Evolutionary conservation across 2,113 vertebrate genomes (phyloP), one percentile per base, ranked within the genome.

Genomic region (Brachyhypopomus gauderio): DNA sequence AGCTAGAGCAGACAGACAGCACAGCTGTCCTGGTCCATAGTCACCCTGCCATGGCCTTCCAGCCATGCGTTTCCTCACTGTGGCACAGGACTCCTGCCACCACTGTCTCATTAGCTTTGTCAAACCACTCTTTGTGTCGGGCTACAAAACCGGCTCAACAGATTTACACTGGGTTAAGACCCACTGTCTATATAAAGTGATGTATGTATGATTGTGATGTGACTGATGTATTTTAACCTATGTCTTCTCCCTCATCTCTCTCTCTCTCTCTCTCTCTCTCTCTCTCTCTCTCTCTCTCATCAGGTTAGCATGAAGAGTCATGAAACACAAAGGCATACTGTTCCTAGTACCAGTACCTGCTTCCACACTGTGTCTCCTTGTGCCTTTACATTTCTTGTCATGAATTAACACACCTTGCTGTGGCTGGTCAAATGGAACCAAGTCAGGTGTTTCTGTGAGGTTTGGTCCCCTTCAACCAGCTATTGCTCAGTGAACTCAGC

Each of bases 391-490:
- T 83, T 80, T 84, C 84, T 87, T 79, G 80, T 81, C 85, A 86
- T 88, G 89, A 90, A 92, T 88, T 92, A 88, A 90, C 92, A 92
- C 93, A 80, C 90, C 92, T 95, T 97, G 96, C 97, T 97, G 95
- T 98, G 95, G 97, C 97, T 99, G 97, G 97, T 99, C 96, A 99
- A 99, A 98, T 92, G 97, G 97, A 98, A 99, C 97, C 97, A 99
- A 98, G 96, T 96, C 97, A 96, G 77, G 77, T 96, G 96, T 97
- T 97, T 95, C 93, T 94, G 83, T 92, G 96, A 99, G 97, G 97
- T 98, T 99, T 99, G 97, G 97, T 99, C 97, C 97, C 97, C 96
- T 99, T 99, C 97, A 99, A 99, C 97, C 97, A 99, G 97, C 97
- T 98, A 97, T 88, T 95, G 96, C 96, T 95, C 89, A 90, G 93